Conservation (phyloP, 2,888 invertebrate genomes). For the Dinocampus coccinellae region DNA sequence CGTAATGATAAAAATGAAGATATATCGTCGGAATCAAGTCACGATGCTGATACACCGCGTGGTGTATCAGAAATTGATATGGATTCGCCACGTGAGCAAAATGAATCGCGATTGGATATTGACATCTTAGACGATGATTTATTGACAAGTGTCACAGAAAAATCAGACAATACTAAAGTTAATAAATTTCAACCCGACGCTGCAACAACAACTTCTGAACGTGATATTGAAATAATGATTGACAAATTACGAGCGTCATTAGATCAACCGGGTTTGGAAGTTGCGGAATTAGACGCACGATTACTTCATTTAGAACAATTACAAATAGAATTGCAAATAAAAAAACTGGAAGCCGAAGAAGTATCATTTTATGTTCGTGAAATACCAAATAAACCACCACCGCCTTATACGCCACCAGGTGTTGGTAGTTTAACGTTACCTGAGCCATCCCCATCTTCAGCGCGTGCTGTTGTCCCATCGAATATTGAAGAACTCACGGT, state of each 20-base stretch:
- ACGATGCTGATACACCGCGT: conserved; percentile 59
- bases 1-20: conserved; percentile 51
- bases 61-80: conserved; percentile 63
- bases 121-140: conserved; percentile 59
- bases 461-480: conserved; percentile 67
- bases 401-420: conserved; percentile 79
- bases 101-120: conserved; percentile 57
- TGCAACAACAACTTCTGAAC: conserved; percentile 58
- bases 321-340: conserved; percentile 75
- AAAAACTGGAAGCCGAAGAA: conserved; percentile 73
- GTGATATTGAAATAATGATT: conserved; percentile 66
- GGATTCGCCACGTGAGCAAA: conserved; percentile 61
- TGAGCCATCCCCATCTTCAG: conserved; percentile 60
- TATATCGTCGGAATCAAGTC: conserved; percentile 59
- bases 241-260: conserved; percentile 65
- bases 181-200: conserved; percentile 55
- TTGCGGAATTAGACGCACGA: conserved; percentile 72
- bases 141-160: conserved; percentile 42
- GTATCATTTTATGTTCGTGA: conserved; percentile 75
- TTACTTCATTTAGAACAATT: conserved; percentile 75
- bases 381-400: conserved; percentile 82
- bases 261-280: conserved; percentile 64
- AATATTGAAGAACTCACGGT: conserved; percentile 70
- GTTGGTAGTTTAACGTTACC: conserved; percentile 56
- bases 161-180: conserved; percentile 48